Conservation (phyloP, 2,797 vertebrate species). For the Hybognathus amarus region DNA sequence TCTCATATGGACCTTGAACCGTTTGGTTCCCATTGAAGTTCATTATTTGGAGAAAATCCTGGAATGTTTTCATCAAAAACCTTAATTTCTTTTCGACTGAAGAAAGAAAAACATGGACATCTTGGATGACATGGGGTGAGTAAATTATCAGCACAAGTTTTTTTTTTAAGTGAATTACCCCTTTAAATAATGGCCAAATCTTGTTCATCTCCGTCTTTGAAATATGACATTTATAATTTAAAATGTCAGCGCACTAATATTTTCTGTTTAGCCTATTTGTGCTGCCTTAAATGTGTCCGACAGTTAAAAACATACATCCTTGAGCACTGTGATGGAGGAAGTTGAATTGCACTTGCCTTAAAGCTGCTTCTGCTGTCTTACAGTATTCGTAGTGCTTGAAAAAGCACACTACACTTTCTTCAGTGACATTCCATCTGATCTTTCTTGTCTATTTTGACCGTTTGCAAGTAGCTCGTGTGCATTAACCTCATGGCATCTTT, state of each 20-base stretch:
- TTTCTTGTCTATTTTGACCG: slow-evolving; percentile 30
- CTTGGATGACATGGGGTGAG: too few relatives aligned
- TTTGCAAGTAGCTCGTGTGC: slow-evolving; percentile 42
- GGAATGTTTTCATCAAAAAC: too few relatives aligned
- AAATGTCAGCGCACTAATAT: slow-evolving; percentile 31
- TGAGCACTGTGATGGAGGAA: slow-evolving; percentile 27
- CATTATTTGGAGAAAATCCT: too few relatives aligned
- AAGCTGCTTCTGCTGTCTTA: slow-evolving; percentile 41
- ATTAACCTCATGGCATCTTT: slow-evolving; percentile 38
- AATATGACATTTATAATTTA: background rate
- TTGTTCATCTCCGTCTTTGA: background rate
- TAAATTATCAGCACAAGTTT: too few relatives aligned
- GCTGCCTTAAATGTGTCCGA: slow-evolving; percentile 13
- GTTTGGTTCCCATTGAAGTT: too few relatives aligned
- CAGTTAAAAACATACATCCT: background rate
- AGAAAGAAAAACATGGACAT: too few relatives aligned
- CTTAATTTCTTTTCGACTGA: too few relatives aligned
- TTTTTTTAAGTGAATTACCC: too few relatives aligned
- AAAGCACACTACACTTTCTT: slow-evolving; percentile 18
- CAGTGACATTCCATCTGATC: slow-evolving; percentile 42
- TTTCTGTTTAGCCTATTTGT: slow-evolving; percentile 5
- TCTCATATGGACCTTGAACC: too few relatives aligned
- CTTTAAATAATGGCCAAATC: background rate
- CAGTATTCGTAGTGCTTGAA: slow-evolving; percentile 33
- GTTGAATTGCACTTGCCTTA: slow-evolving; percentile 48